Percentiles rank a stretch among this genome's conserved stretches.
Conservation (phyloP, 1,140 invertebrate genomes). For the Subanguina moxae region DNA sequence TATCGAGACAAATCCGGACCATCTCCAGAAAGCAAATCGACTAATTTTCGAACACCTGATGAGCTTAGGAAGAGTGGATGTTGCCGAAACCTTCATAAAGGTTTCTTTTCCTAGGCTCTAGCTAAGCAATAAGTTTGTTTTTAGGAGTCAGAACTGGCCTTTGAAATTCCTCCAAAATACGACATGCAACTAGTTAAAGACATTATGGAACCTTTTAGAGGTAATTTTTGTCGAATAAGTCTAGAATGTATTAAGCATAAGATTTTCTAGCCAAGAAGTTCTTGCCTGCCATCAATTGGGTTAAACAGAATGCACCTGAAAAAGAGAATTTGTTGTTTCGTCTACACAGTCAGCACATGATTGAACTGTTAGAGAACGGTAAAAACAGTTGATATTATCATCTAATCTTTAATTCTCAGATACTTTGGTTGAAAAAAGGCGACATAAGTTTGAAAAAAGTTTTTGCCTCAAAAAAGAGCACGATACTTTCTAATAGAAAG, state of each 20-base stretch:
- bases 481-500: no score
- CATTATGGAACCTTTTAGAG: conserved; percentile 40
- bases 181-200: conserved; percentile 26
- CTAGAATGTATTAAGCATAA: no score
- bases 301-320: conserved; percentile 34
- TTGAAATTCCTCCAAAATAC: conserved; percentile 13
- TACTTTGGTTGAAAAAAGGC: no score
- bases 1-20: conserved; percentile 30
- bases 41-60: conserved; percentile 51
- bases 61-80: conserved; percentile 41
- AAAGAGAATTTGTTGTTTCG: conserved; percentile 35
- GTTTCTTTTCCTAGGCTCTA: conserved; percentile 10
- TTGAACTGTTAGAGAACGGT: conserved; percentile 34
- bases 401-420: no score
- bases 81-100: conserved; percentile 51
- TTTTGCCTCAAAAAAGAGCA: no score
- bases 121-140: conserved; percentile 5
- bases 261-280: no score
- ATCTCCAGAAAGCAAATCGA: conserved; percentile 42
- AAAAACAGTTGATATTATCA: no score
- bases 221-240: no score
- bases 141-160: conserved; percentile 43
- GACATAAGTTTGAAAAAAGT: no score
- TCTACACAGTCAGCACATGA: conserved; percentile 43
- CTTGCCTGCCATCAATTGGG: conserved; percentile 45